Evolutionary conservation across 2,888 invertebrate species (phyloP).

Genomic region (Heteropelma amictum): DNA sequence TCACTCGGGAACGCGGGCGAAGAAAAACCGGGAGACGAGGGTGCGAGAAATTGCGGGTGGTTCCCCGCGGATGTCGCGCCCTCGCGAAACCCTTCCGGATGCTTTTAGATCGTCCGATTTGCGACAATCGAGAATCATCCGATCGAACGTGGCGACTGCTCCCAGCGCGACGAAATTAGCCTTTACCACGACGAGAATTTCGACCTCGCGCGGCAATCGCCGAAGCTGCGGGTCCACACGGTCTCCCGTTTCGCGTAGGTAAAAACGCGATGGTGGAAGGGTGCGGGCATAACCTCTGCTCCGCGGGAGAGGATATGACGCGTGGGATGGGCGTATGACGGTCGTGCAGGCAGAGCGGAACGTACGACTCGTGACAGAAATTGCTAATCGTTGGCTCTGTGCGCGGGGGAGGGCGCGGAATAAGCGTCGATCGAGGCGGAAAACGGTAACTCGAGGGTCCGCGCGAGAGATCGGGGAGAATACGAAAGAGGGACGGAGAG

Average conservation of each 20-base stretch:
- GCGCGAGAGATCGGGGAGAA: conserved; percentile 23
- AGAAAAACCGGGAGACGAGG: background rate
- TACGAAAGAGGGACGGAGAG: background rate
- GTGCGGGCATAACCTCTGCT: background rate
- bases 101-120: no score
- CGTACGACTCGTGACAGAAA: conserved; percentile 77
- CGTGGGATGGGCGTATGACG: conserved; percentile 36
- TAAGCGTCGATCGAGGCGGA: conserved; percentile 48
- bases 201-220: conserved; percentile 20
- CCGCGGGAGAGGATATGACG: background rate
- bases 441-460: conserved; percentile 46
- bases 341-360: conserved; percentile 58
- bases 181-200: conserved; percentile 55
- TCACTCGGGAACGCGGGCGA: background rate
- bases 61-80: no score
- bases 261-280: conserved; percentile 21
- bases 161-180: background rate
- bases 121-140: no score
- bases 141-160: background rate
- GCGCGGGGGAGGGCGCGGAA: conserved; percentile 6
- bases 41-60: background rate
- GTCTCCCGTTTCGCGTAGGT: conserved; percentile 46
- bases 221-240: conserved; percentile 5
- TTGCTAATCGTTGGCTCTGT: conserved; percentile 70
- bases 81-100: no score